A percentile compares a stretch with the other conserved stretches of the same genome.
These are phyloP conservation scores for Psix sp. DNA, from an alignment of 1,140 invertebrate genomes.

Conservation along the genomic window DNA sequence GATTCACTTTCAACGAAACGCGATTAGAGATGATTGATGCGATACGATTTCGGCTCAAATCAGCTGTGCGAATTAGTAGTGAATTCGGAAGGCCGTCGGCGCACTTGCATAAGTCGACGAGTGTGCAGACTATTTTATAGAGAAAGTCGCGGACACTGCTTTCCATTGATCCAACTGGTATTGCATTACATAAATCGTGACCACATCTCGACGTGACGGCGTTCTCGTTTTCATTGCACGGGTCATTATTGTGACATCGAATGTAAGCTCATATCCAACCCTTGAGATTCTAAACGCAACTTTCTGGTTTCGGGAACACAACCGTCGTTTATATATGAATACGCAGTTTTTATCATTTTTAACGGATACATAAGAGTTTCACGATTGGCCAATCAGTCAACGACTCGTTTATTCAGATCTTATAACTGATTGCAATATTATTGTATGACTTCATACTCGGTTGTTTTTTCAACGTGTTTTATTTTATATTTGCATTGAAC, in stretches of 20 bases:
- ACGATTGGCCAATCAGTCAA: too few species aligned
- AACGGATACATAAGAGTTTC: too few species aligned
- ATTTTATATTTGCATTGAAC: too few species aligned
- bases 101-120: conserved; percentile 70
- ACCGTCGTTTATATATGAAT: too few species aligned
- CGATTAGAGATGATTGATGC: conserved; percentile 13
- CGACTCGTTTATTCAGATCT: too few species aligned
- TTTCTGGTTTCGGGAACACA: too few species aligned
- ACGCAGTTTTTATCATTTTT: too few species aligned
- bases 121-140: conserved; percentile 74
- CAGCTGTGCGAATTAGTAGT: conserved; percentile 51
- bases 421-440: too few species aligned
- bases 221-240: conserved; percentile 32
- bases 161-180: conserved; percentile 68
- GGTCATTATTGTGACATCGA: conserved; percentile 55
- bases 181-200: conserved; percentile 57
- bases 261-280: conserved; percentile 38
- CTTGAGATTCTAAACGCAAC: conserved; percentile 5
- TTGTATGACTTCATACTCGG: too few species aligned
- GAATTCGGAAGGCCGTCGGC: conserved; percentile 53
- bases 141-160: conserved; percentile 76
- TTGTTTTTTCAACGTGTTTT: too few species aligned
- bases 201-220: conserved; percentile 42
- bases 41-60: conserved; percentile 25
- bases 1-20: conserved; percentile 39